A percentile compares a stretch with the other conserved stretches of the same genome.
Evolutionary conservation across 2,888 invertebrate genomes (phyloP).

Genomic region (Eumerus sabulonum): DNA sequence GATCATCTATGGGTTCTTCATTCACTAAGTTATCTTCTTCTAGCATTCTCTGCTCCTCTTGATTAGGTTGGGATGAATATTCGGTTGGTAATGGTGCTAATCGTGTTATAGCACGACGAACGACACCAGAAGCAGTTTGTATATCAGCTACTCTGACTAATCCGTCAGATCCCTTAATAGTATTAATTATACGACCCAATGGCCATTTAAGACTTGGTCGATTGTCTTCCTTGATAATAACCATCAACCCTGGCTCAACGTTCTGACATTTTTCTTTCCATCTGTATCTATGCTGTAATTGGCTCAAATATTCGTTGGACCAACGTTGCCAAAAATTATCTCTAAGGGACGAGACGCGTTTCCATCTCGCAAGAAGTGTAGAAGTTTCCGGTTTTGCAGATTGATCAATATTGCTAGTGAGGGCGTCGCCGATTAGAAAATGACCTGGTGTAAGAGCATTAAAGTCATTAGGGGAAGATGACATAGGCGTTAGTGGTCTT

Average conservation of each 20-base stretch:
- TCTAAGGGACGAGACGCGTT: neutral
- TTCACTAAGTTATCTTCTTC: no score
- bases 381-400: conserved; percentile 14
- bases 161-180: no score
- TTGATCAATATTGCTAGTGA: conserved; percentile 5
- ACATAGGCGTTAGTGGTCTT: conserved; percentile 19
- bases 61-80: no score
- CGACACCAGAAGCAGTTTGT: no score
- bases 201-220: neutral
- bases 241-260: neutral
- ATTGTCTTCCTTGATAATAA: conserved; percentile 4
- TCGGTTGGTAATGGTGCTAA: no score
- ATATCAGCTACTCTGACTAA: no score
- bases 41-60: no score
- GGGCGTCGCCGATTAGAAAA: conserved; percentile 9
- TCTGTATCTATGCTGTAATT: no score
- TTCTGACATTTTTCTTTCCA: neutral
- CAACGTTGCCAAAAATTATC: neutral
- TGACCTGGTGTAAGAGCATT: conserved; percentile 31
- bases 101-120: no score
- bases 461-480: conserved; percentile 12
- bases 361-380: conserved; percentile 7
- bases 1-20: no score
- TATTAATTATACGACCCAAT: no score
- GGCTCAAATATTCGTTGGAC: no score